Evolutionary conservation across 2,888 invertebrate species (phyloP).

Genomic region (Trissoscelio sp.): DNA sequence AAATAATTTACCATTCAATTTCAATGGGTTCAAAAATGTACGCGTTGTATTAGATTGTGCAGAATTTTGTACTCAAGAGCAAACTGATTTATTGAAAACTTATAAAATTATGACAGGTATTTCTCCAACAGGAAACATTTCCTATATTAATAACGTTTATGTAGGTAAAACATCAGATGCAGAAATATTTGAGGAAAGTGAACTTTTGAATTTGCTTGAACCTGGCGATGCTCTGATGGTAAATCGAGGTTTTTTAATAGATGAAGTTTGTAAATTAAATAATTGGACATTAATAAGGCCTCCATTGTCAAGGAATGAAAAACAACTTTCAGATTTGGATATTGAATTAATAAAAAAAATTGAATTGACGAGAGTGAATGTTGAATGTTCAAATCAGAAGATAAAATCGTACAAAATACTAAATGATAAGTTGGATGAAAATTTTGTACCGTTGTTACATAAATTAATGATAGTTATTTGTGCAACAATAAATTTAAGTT

Average conservation of each 20-base stretch:
- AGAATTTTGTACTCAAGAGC: constrained; percentile 12
- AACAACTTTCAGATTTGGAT: constrained; percentile 61
- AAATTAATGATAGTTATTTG: constrained; percentile 38
- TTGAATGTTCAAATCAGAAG: constrained; percentile 66
- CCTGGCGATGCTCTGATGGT: constrained; percentile 17
- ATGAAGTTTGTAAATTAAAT: constrained; percentile 18
- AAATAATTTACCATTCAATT: constrained; percentile 72
- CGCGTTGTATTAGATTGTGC: constrained; percentile 62
- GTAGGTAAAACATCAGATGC: constrained; percentile 10
- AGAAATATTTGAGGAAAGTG: constrained; percentile 20
- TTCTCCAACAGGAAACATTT: constrained; percentile 20
- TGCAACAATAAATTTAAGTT: constrained; percentile 32
- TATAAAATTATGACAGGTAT: constrained; percentile 13
- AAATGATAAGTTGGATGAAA: no score
- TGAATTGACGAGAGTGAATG: constrained; percentile 65
- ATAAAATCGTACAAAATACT: no score
- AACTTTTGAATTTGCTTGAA: constrained; percentile 5
- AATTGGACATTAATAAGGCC: constrained; percentile 53
- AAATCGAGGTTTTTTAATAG: constrained; percentile 22
- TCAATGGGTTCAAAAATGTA: constrained; percentile 69
- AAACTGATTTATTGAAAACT: neutral
- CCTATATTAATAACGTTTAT: constrained; percentile 13
- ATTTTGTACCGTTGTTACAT: no score
- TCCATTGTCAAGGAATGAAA: constrained; percentile 55
- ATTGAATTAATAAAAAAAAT: constrained; percentile 52